Evolutionary conservation across 2,888 invertebrate species (phyloP).

Genomic region (Acanthacorydalis orientalis): DNA sequence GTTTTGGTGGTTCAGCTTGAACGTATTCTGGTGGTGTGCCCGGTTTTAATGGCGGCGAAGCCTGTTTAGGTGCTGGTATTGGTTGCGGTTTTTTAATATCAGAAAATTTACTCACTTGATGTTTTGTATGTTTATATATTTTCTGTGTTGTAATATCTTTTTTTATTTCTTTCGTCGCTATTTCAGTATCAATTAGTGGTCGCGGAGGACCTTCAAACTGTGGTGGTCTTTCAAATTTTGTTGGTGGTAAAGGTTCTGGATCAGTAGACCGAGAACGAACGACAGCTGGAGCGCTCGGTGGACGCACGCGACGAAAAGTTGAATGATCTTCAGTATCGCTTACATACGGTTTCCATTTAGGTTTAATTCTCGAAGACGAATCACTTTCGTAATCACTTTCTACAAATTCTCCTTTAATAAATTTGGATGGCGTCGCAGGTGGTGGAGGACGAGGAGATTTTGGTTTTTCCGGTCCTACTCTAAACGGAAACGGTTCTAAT

Average conservation of each 20-base stretch:
- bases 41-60: constrained; percentile 23
- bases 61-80: constrained; percentile 12
- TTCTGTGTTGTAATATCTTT: constrained; percentile 15
- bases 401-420: constrained; percentile 34
- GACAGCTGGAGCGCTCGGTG: constrained; percentile 26
- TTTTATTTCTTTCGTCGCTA: constrained; percentile 13
- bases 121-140: constrained; percentile 18
- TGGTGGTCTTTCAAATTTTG: constrained; percentile 34
- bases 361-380: constrained; percentile 23
- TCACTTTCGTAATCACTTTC: constrained; percentile 57
- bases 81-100: too few species aligned
- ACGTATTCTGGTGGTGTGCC: constrained; percentile 25
- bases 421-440: constrained; percentile 38
- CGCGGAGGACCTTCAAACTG: constrained; percentile 24
- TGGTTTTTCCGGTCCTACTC: constrained; percentile 27
- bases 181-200: constrained; percentile 17
- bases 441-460: constrained; percentile 26
- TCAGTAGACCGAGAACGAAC: constrained; percentile 35
- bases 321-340: constrained; percentile 44
- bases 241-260: constrained; percentile 34
- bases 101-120: constrained; percentile 1
- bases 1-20: constrained; percentile 19
- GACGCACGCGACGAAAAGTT: constrained; percentile 33
- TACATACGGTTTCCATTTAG: constrained; percentile 43
- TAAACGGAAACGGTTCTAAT: constrained; percentile 32